Percentiles rank a stretch among this genome's conserved stretches.
phyloP scores from a whole-genome alignment of 1,140 invertebrate genomes.

The Lordiphosa mommai region DNA sequence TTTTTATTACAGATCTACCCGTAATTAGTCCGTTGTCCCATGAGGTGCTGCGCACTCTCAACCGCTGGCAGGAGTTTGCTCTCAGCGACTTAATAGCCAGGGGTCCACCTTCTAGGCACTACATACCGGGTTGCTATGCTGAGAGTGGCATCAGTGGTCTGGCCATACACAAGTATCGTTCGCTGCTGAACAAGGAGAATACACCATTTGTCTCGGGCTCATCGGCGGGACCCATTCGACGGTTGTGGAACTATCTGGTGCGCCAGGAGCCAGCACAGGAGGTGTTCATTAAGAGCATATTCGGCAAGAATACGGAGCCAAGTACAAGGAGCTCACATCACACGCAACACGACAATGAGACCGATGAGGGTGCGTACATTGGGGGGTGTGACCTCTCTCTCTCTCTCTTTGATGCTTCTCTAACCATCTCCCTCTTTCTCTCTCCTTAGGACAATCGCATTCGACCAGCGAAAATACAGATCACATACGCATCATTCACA shows the following conservation, averaged over 20 bases:
- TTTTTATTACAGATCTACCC: conserved; percentile 86
- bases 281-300: conserved; percentile 97
- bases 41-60: conserved; percentile 90
- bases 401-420: background rate
- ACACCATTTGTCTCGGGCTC: conserved; percentile 94
- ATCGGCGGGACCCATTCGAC: conserved; percentile 89
- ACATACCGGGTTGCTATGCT: conserved; percentile 85
- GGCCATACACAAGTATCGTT: conserved; percentile 95
- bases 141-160: conserved; percentile 87
- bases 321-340: conserved; percentile 50
- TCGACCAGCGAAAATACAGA: conserved; percentile 81
- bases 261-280: conserved; percentile 96
- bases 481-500: conserved; percentile 97
- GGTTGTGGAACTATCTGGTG: conserved; percentile 96
- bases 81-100: conserved; percentile 78
- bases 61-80: conserved; percentile 90
- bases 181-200: conserved; percentile 94
- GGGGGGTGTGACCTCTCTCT: background rate
- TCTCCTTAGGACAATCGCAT: conserved; percentile 56
- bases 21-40: conserved; percentile 96
- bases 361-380: conserved; percentile 48
- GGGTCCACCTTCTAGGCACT: conserved; percentile 44
- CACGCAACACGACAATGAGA: conserved; percentile 58
- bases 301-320: conserved; percentile 82
- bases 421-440: background rate